Base-by-base conservation (phyloP, 2,113 vertebrate genomes). In the Chaetops frenatus region DNA sequence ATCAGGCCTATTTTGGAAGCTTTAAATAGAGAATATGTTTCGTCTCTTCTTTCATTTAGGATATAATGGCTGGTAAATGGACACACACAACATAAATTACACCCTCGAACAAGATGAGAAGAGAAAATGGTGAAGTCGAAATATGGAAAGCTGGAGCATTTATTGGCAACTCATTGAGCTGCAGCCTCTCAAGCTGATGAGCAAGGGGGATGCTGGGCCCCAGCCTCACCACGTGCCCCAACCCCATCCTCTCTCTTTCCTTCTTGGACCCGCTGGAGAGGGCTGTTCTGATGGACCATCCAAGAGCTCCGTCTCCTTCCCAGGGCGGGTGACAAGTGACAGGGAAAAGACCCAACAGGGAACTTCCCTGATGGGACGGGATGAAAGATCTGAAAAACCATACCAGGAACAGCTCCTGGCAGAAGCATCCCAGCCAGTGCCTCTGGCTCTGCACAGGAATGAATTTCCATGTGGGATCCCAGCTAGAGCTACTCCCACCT, bases 41-140 rank as follows among this genome's bases (percentile, higher is more conserved):
- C 12, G 67, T 88, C 93, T 96, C 94, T 95, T 88, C 96, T 95
- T 97, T 94, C 90, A 96, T 96, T 97, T 95, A 69, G 93, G 65
- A 50, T 92, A 95, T 95, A 97, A 97, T 96, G 90, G 90, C 94
- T 97, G 36, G 10, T 95, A 94, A 97, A 97, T 91, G 94, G 95
- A 92, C 89, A 85, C 48, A 81, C 79, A 91, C 88, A 95, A 93
- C 93, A 95, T 84, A 93, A 97, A 97, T 97, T 97, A 96, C 62
- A 85, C 73, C 90, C 94, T 96, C 88, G 96, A 97, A 97, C 94
- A 83, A 91, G 96, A 93, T 35, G 76, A 85, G 93, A 47, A 73
- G 94, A 91, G 76, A 80, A 95, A 93, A 86, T 27, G 73, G 78
- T 44, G 90, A 81, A 31, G 72, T 45, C n/a, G 81, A 93, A 96